These are phyloP conservation scores for Drosophila pseudotalamancana DNA, from an alignment of 2,888 invertebrate species.

Conservation along the genomic window DNA sequence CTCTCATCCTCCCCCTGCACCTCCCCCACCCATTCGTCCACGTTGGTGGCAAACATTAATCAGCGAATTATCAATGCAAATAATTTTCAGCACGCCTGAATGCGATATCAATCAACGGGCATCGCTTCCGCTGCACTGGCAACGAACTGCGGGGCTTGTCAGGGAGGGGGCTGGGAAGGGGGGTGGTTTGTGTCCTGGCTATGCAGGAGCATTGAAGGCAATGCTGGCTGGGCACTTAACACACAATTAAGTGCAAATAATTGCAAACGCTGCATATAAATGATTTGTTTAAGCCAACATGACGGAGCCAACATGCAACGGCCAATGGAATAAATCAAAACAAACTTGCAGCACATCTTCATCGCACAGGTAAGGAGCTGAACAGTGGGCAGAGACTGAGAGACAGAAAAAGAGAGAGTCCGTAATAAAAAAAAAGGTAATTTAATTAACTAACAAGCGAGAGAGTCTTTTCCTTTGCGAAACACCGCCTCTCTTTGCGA, in stretches of 20 bases:
- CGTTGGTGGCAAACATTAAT: conserved; percentile 77
- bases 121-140: conserved; percentile 72
- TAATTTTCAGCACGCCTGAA: conserved; percentile 80
- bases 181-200: not conserved
- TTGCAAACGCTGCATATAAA: conserved; percentile 82
- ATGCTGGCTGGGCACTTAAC: conserved; percentile 78
- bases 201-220: conserved; percentile 27
- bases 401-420: not conserved
- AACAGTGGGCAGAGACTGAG: conserved; percentile 7
- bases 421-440: no score
- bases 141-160: conserved; percentile 7
- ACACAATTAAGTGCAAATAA: conserved; percentile 84
- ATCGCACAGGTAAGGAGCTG: conserved; percentile 35
- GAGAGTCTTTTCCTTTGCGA: not conserved
- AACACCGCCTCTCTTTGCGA: not conserved
- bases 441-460: no score
- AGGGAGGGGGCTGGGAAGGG: not conserved
- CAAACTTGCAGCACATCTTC: conserved; percentile 49
- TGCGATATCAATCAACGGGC: conserved; percentile 80
- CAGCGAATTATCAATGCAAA: conserved; percentile 81
- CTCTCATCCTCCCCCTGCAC: conserved; percentile 5
- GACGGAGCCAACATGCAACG: conserved; percentile 42
- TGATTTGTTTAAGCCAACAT: conserved; percentile 82
- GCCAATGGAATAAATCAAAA: conserved; percentile 61
- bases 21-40: not conserved